A percentile compares a stretch with the other conserved stretches of the same genome.
Conservation (phyloP, 2,797 vertebrate genomes). For the Rallus crepitans region DNA sequence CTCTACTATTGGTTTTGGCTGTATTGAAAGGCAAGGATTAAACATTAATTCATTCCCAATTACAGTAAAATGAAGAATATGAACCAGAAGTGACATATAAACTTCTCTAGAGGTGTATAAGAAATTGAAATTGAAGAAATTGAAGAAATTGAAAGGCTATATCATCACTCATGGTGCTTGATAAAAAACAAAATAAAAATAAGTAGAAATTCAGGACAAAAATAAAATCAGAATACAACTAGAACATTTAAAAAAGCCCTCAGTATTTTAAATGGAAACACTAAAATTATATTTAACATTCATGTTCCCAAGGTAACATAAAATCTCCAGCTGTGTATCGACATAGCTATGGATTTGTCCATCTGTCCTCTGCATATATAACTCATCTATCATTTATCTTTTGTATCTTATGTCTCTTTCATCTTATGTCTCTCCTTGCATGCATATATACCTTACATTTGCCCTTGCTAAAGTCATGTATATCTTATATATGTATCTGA, state of each 20-base stretch:
- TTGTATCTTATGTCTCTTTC: background rate
- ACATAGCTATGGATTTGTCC: background rate
- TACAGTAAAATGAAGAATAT: background rate
- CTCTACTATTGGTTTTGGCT: background rate
- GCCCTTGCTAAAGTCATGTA: background rate
- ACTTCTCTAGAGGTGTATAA: background rate
- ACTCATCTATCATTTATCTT: background rate
- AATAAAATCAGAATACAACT: background rate
- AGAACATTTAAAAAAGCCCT: background rate
- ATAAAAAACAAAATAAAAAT: background rate
- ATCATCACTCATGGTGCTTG: background rate
- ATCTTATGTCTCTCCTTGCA: background rate
- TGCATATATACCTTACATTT: background rate
- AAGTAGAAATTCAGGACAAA: background rate
- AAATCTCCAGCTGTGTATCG: background rate
- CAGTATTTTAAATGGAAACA: background rate
- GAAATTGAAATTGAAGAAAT: background rate
- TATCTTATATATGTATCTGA: background rate
- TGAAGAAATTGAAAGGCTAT: background rate
- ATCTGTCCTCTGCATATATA: background rate
- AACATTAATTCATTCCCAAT: constrained; percentile 44
- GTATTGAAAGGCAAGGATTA: constrained; percentile 3
- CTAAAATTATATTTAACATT: background rate
- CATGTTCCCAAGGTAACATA: background rate
- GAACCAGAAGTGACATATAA: background rate